Evolutionary conservation across 1,140 invertebrate genomes (phyloP).

Genomic region (Drosophila fuyamai): DNA sequence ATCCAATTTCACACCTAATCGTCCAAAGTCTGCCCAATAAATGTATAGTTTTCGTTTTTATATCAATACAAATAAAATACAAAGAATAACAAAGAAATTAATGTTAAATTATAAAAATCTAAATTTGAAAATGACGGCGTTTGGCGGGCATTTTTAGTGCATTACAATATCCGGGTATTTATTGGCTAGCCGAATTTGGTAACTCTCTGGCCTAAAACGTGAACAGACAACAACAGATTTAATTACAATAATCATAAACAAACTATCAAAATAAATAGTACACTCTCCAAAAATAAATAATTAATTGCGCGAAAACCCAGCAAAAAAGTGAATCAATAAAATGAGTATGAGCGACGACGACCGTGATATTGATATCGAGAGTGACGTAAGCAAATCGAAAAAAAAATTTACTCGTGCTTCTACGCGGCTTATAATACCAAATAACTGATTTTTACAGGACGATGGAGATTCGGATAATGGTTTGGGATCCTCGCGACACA

Average conservation of each 20-base stretch:
- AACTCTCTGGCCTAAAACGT: conserved; percentile 7
- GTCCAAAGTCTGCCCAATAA: too few species aligned
- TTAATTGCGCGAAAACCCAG: not conserved
- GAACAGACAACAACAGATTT: conserved; percentile 18
- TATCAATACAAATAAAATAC: too few species aligned
- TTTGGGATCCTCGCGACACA: conserved; percentile 82
- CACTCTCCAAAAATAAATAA: not conserved
- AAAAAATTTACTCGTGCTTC: not conserved
- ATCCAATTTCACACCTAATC: too few species aligned
- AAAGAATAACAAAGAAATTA: too few species aligned
- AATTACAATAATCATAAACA: conserved; percentile 31
- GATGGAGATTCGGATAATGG: conserved; percentile 88
- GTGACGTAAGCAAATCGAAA: conserved; percentile 88
- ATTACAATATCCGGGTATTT: too few species aligned
- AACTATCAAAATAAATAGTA: not conserved
- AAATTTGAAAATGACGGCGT: too few species aligned
- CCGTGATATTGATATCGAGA: conserved; percentile 95
- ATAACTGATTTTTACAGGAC: conserved; percentile 85
- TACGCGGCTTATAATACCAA: not conserved
- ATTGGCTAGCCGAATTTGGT: not conserved
- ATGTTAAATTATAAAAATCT: too few species aligned
- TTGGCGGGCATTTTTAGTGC: too few species aligned
- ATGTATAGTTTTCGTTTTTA: too few species aligned
- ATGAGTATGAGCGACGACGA: conserved; percentile 93
- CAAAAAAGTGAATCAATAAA: conserved; percentile 7